Percentiles rank a stretch among this genome's conserved stretches.
Evolutionary conservation across 2,888 invertebrate species (phyloP).

Genomic region (Auanema sp.): DNA sequence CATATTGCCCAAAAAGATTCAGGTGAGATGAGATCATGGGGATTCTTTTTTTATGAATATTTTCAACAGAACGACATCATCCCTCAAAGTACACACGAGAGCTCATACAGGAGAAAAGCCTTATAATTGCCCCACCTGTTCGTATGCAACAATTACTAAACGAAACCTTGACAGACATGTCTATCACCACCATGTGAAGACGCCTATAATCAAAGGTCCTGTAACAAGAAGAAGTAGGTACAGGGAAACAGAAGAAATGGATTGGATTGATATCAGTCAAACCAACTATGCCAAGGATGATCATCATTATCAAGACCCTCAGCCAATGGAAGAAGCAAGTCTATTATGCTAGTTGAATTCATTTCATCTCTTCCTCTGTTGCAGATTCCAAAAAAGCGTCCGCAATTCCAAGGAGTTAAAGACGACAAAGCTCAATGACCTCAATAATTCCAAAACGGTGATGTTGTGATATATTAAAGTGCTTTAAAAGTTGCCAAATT

Average conservation of each 20-base stretch:
- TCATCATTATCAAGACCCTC: conserved; percentile 1
- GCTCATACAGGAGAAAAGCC: conserved; percentile 62
- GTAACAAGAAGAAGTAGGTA: conserved; percentile 36
- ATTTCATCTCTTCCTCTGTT: not conserved
- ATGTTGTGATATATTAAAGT: too few relatives aligned
- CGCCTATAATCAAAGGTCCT: conserved; percentile 35
- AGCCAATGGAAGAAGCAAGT: not conserved
- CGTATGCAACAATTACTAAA: conserved; percentile 58
- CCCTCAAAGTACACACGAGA: conserved; percentile 56
- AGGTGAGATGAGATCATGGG: conserved; percentile 28
- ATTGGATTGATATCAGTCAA: conserved; percentile 8
- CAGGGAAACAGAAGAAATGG: conserved; percentile 7
- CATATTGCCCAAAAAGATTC: conserved; percentile 55
- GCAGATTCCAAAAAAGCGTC: not conserved
- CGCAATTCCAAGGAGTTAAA: too few relatives aligned
- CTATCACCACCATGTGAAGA: conserved; percentile 53
- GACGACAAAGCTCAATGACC: too few relatives aligned
- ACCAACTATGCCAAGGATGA: conserved; percentile 6
- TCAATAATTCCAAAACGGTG: too few relatives aligned
- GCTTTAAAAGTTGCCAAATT: too few relatives aligned
- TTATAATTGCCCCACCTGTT: conserved; percentile 54
- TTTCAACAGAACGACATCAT: conserved; percentile 53
- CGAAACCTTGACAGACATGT: conserved; percentile 61
- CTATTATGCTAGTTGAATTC: not conserved
- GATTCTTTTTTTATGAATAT: conserved; percentile 4